Percentiles rank a stretch among this genome's conserved stretches.
phyloP scores from a whole-genome alignment of 2,888 invertebrate species.

The Anticlea derivata region DNA sequence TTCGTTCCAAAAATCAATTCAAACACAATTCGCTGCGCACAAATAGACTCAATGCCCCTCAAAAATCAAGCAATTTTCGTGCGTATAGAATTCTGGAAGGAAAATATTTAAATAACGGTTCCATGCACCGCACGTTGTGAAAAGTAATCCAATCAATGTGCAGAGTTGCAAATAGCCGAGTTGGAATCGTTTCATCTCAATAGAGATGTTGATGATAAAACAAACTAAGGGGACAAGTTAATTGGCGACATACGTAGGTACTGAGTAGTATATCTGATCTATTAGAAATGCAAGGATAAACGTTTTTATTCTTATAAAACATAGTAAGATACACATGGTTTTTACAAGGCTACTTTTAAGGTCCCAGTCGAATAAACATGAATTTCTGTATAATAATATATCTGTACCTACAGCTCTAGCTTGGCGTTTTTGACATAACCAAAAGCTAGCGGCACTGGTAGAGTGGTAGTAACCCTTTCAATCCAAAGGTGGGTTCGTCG shows the following conservation, averaged over 20 bases:
- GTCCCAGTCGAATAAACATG: too few relatives aligned
- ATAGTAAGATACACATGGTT: neutral
- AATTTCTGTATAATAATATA: too few relatives aligned
- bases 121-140: conserved; percentile 15
- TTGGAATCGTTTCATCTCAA: conserved; percentile 3
- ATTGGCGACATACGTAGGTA: conserved; percentile 4
- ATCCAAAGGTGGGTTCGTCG: too few relatives aligned
- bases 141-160: conserved; percentile 4
- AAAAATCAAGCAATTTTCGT: conserved; percentile 9
- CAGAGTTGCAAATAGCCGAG: neutral
- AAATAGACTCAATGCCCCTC: conserved; percentile 8
- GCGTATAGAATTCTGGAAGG: conserved; percentile 18
- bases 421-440: too few relatives aligned
- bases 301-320: neutral
- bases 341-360: too few relatives aligned
- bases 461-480: too few relatives aligned
- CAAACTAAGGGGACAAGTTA: conserved; percentile 14
- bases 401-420: too few relatives aligned
- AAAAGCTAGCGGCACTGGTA: too few relatives aligned
- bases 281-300: conserved; percentile 4
- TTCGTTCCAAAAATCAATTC: neutral
- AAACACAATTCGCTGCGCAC: neutral
- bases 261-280: conserved; percentile 9
- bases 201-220: conserved; percentile 21
- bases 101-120: conserved; percentile 18